These are phyloP conservation scores for Sinentomon sp. DNA, from an alignment of 2,888 invertebrate genomes.

Conservation along the genomic window DNA sequence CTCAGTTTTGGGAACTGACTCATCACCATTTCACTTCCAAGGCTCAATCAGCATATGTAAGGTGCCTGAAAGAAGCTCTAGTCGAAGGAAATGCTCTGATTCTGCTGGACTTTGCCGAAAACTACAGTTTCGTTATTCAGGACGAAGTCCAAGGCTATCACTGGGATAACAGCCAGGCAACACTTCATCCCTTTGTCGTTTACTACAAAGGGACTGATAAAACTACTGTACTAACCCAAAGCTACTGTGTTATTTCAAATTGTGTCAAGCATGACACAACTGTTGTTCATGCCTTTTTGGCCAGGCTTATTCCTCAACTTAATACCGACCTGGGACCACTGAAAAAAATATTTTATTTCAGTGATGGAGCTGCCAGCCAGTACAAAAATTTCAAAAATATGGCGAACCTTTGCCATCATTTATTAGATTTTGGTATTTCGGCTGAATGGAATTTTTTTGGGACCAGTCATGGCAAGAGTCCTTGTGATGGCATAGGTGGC, in stretches of 20 bases:
- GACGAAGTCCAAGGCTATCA: slow-evolving; percentile 14
- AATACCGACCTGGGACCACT: slow-evolving; percentile 2
- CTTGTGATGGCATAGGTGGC: slow-evolving; percentile 15
- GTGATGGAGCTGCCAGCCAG: slow-evolving; percentile 14
- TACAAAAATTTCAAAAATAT: slow-evolving; percentile 16
- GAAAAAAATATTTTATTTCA: slow-evolving; percentile 12
- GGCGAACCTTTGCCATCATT: slow-evolving; percentile 13
- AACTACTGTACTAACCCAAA: not conserved
- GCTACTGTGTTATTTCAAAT: slow-evolving; percentile 10
- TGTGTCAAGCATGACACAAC: slow-evolving; percentile 11
- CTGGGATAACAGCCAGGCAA: slow-evolving; percentile 15
- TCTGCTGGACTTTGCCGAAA: slow-evolving; percentile 15
- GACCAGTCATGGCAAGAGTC: slow-evolving; percentile 15
- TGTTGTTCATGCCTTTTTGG: slow-evolving; percentile 11
- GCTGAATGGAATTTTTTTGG: slow-evolving; percentile 17
- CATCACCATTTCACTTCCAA: slow-evolving; percentile 7
- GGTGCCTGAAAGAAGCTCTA: slow-evolving; percentile 1
- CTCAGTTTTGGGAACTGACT: not conserved
- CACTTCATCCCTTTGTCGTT: slow-evolving; percentile 13
- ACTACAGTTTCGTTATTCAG: slow-evolving; percentile 13
- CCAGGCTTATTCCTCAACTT: slow-evolving; percentile 5
- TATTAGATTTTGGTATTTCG: slow-evolving; percentile 12
- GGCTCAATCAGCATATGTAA: slow-evolving; percentile 3
- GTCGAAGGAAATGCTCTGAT: slow-evolving; percentile 7
- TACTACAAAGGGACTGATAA: slow-evolving; percentile 2